These are phyloP conservation scores for Aurelia aurita DNA, from an alignment of 30 jellyfish, hydroid and myxozoan genomes.

Conservation along the genomic window DNA sequence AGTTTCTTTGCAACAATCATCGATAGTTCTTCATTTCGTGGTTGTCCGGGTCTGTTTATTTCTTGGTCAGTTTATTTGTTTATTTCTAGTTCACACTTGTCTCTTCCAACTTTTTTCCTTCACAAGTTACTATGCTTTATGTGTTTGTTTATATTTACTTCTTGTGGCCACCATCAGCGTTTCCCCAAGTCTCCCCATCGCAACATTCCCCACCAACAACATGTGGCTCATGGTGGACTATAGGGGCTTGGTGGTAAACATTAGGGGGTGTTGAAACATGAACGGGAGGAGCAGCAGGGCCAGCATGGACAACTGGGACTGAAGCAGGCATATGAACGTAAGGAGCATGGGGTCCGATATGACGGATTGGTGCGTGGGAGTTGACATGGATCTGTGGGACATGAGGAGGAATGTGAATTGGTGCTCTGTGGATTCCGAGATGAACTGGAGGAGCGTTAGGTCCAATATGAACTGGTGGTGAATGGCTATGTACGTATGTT, in stretches of 20 bases:
- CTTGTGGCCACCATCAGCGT: conserved; percentile 56
- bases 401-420: conserved; percentile 97
- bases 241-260: conserved; percentile 96
- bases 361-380: conserved; percentile 98
- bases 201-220: conserved; percentile 83
- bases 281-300: conserved; percentile 97
- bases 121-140: background rate
- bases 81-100: no score
- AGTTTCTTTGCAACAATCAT: no score
- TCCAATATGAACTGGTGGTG: conserved; percentile 96
- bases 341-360: conserved; percentile 94
- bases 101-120: no score
- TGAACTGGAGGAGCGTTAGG: conserved; percentile 99
- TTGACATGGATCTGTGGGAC: conserved; percentile 94
- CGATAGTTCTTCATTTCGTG: no score
- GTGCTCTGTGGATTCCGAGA: conserved; percentile 96
- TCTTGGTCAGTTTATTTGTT: no score
- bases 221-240: conserved; percentile 95
- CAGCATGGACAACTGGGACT: conserved; percentile 96
- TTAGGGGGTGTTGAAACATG: conserved; percentile 98
- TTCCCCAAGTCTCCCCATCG: conserved; percentile 71
- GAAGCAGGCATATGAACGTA: conserved; percentile 97
- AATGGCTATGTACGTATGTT: conserved; percentile 96
- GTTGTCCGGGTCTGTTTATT: no score
- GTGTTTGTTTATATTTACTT: conserved; percentile 14